A percentile compares a stretch with the other conserved stretches of the same genome.
phyloP scores from a whole-genome alignment of 2,888 invertebrate species.

The Polia nebulosa region DNA sequence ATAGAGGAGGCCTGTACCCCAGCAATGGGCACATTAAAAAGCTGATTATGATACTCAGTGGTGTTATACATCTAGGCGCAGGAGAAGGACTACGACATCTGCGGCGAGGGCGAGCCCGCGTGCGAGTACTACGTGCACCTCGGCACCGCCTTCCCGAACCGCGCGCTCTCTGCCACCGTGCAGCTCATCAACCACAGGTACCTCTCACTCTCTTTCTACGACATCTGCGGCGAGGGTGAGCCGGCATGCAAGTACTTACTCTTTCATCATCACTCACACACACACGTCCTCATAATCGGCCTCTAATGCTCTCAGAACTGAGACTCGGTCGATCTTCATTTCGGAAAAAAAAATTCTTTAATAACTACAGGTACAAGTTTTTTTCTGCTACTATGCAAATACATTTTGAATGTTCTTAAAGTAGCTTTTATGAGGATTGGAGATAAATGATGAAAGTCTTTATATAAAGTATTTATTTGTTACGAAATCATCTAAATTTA shows the following conservation, averaged over 20 bases:
- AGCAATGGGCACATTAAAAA: too few relatives aligned
- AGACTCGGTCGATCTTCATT: neutral
- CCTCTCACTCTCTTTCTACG: neutral
- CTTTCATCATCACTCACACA: neutral
- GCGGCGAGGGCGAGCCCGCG: constrained; percentile 77
- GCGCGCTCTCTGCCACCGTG: constrained; percentile 73
- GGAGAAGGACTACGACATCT: constrained; percentile 82
- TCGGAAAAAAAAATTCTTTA: neutral
- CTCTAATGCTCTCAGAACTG: neutral
- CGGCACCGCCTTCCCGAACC: constrained; percentile 79
- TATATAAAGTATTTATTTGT: too few relatives aligned
- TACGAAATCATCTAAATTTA: too few relatives aligned
- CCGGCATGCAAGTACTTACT: constrained; percentile 74
- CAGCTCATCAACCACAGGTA: constrained; percentile 81
- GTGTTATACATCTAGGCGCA: constrained; percentile 73
- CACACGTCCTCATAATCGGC: neutral
- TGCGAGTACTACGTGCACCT: constrained; percentile 82
- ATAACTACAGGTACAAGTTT: too few relatives aligned
- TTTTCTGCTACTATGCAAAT: too few relatives aligned
- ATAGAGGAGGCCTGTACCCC: too few relatives aligned
- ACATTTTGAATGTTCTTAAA: too few relatives aligned
- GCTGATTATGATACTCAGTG: neutral
- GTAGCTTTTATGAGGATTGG: too few relatives aligned
- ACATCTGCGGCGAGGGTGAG: constrained; percentile 77
- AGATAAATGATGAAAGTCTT: too few relatives aligned